These are phyloP conservation scores for Halcyon smyrnensis DNA, from an alignment of 2,797 vertebrate species.

Conservation along the genomic window DNA sequence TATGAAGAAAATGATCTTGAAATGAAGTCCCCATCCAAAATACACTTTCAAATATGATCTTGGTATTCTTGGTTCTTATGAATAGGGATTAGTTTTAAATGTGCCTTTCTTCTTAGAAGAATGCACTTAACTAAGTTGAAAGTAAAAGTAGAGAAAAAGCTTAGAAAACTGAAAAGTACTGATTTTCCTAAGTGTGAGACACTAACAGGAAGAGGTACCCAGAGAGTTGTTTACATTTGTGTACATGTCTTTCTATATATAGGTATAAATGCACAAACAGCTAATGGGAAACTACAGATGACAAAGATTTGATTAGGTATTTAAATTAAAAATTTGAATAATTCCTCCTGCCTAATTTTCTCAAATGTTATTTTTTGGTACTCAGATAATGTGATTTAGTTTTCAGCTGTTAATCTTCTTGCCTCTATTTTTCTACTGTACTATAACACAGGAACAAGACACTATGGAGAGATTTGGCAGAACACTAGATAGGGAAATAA, in stretches of 20 bases:
- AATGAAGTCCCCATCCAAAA: background rate
- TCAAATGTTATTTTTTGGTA: background rate
- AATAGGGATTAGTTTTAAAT: background rate
- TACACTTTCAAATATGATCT: background rate
- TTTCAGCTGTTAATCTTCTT: background rate
- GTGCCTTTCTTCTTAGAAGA: background rate
- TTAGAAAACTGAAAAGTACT: background rate
- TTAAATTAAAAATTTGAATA: background rate
- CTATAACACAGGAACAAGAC: background rate
- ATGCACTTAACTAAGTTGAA: background rate
- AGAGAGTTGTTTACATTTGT: background rate
- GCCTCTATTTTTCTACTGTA: background rate
- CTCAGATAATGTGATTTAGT: background rate
- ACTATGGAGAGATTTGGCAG: background rate
- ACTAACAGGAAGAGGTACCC: background rate
- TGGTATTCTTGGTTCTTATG: background rate
- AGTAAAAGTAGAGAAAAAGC: background rate
- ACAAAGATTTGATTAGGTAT: background rate
- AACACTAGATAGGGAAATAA: background rate
- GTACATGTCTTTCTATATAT: background rate
- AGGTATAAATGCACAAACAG: background rate
- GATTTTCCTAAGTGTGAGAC: background rate
- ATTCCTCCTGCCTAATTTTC: background rate
- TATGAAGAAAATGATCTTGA: background rate
- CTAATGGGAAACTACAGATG: background rate